Conservation (phyloP, 2,797 vertebrate genomes). For the Antrozous pallidus region DNA sequence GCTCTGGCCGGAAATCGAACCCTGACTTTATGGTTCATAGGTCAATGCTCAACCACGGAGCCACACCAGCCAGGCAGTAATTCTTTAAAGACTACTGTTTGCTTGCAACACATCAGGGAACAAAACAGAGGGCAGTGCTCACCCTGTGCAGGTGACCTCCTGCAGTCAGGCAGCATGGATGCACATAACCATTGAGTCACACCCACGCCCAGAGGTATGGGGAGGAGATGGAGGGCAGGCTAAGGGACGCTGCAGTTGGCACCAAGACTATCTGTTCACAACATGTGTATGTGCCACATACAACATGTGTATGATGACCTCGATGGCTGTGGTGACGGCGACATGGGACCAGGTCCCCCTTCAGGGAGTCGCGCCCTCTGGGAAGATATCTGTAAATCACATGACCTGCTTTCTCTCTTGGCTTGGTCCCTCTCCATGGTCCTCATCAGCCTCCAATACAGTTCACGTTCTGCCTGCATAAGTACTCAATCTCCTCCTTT, state of each 20-base stretch:
- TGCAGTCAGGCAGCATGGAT: too few relatives aligned
- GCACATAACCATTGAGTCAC: too few relatives aligned
- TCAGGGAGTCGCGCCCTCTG: neutral
- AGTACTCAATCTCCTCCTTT: neutral
- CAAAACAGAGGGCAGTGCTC: too few relatives aligned
- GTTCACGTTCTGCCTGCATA: neutral
- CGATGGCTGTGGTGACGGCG: fast-evolving
- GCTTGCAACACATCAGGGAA: too few relatives aligned
- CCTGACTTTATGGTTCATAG: too few relatives aligned
- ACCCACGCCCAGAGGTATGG: too few relatives aligned
- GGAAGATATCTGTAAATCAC: neutral
- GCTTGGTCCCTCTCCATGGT: neutral
- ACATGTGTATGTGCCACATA: too few relatives aligned
- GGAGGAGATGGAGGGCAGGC: neutral
- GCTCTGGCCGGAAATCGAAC: too few relatives aligned
- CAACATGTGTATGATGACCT: neutral
- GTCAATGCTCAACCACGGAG: too few relatives aligned
- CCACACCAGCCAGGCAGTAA: too few relatives aligned
- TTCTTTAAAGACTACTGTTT: too few relatives aligned
- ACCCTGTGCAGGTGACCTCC: too few relatives aligned
- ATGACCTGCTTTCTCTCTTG: neutral
- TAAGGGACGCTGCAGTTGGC: neutral
- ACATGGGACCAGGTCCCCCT: neutral
- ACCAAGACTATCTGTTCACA: neutral
- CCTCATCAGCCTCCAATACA: neutral